Evolutionary conservation across 35 echinoderm and acorn worm species (phyloP).

Genomic region (Ophiothrix spiculata): DNA sequence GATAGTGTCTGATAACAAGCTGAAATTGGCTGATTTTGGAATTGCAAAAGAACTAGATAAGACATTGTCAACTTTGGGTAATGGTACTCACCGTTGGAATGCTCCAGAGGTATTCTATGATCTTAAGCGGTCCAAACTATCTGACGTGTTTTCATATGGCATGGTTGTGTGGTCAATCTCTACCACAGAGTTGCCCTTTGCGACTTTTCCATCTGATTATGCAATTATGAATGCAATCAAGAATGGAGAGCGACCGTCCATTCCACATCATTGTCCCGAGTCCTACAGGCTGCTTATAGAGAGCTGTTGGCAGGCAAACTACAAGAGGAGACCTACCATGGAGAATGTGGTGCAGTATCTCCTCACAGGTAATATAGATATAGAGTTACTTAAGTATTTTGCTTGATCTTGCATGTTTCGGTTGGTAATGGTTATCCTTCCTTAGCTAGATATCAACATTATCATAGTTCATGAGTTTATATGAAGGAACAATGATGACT

Average conservation of each 20-base stretch:
- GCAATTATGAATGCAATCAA: neutral
- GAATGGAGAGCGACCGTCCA: neutral
- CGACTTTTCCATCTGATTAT: neutral
- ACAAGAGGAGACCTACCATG: neutral
- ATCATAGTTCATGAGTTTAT: neutral
- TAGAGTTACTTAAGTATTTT: neutral
- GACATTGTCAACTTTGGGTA: neutral
- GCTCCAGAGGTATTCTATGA: neutral
- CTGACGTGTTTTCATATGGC: neutral
- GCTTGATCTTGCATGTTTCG: neutral
- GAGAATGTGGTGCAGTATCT: neutral
- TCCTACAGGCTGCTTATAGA: neutral
- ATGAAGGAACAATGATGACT: neutral
- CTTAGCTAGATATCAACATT: neutral
- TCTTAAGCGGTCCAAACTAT: neutral
- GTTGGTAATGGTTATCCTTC: neutral
- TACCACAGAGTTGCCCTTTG: neutral
- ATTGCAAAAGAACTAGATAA: neutral
- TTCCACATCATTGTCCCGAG: neutral
- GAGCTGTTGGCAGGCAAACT: neutral
- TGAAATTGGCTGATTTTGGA: neutral
- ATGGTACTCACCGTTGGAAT: neutral
- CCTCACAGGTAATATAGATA: neutral
- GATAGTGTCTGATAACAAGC: neutral
- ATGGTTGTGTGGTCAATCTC: neutral